Percentiles rank a stretch among this genome's conserved stretches.
Evolutionary conservation across 2,888 invertebrate genomes (phyloP).

Genomic region (Amphipoea lucens): DNA sequence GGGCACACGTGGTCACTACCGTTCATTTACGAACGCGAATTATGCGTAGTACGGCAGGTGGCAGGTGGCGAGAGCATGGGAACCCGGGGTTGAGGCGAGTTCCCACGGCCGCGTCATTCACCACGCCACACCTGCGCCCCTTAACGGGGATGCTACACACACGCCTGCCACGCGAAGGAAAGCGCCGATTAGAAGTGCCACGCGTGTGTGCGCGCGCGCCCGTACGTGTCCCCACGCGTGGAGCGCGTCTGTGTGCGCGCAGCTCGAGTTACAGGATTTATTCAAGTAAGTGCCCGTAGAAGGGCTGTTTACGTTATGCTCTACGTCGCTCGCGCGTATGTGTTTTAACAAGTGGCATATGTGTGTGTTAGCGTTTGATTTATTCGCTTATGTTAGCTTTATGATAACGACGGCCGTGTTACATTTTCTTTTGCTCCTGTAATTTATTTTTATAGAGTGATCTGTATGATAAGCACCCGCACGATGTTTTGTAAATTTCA

Average conservation of each 20-base stretch:
- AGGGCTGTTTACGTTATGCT: conserved; percentile 77
- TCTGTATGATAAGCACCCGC: conserved; percentile 78
- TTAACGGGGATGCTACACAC: conserved; percentile 88
- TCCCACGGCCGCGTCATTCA: conserved; percentile 89
- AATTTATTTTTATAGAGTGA: conserved; percentile 72
- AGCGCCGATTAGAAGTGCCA: conserved; percentile 83
- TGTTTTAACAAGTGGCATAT: conserved; percentile 67
- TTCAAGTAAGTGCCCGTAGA: conserved; percentile 77
- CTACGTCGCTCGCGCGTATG: conserved; percentile 65
- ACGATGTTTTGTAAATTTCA: conserved; percentile 66
- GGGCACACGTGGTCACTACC: conserved; percentile 90
- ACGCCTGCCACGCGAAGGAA: conserved; percentile 89
- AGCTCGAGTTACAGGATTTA: conserved; percentile 78
- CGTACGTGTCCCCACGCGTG: conserved; percentile 66
- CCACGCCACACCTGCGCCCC: conserved; percentile 88
- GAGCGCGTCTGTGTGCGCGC: conserved; percentile 63
- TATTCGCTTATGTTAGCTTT: conserved; percentile 76
- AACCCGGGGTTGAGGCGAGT: conserved; percentile 87
- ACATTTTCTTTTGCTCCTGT: conserved; percentile 72
- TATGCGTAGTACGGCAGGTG: conserved; percentile 90
- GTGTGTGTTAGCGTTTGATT: conserved; percentile 74
- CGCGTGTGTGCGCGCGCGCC: conserved; percentile 75
- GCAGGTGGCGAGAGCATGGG: conserved; percentile 86
- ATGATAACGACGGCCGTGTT: conserved; percentile 72
- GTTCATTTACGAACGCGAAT: conserved; percentile 90